A percentile compares a stretch with the other conserved stretches of the same genome.
Conservation (phyloP, 2,888 invertebrate genomes). For the Cataglyphis altisquamis region DNA sequence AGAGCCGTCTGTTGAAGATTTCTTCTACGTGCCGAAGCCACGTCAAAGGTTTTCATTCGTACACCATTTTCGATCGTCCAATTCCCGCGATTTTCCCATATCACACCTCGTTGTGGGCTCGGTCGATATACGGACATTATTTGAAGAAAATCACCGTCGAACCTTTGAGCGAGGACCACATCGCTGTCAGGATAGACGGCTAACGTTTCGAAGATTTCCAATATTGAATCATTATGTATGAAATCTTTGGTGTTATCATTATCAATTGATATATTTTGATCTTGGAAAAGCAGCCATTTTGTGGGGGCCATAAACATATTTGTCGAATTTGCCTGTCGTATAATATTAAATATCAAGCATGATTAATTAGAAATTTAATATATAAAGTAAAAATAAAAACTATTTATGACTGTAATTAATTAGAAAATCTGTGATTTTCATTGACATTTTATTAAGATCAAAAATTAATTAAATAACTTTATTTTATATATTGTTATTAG, state of each 20-base stretch:
- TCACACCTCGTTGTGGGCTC: slow-evolving; percentile 66
- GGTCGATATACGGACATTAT: slow-evolving; percentile 79
- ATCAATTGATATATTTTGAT: slow-evolving; percentile 53
- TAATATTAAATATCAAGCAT: neutral
- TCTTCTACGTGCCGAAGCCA: slow-evolving; percentile 77
- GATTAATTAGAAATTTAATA: neutral
- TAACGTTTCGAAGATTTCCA: slow-evolving; percentile 67
- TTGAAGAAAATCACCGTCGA: slow-evolving; percentile 60
- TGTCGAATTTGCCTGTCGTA: slow-evolving; percentile 76
- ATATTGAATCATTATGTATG: slow-evolving; percentile 32
- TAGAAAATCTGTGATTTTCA: neutral
- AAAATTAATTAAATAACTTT: neutral
- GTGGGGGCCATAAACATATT: slow-evolving; percentile 76
- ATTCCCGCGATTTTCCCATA: slow-evolving; percentile 78
- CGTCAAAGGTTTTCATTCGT: slow-evolving; percentile 45
- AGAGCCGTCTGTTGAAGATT: slow-evolving; percentile 76
- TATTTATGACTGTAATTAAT: neutral
- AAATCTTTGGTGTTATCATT: neutral
- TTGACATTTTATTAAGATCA: neutral
- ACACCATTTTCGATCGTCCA: slow-evolving; percentile 76
- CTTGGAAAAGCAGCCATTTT: slow-evolving; percentile 79
- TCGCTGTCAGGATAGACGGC: slow-evolving; percentile 81
- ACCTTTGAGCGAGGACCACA: slow-evolving; percentile 70
- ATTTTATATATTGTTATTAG: neutral
- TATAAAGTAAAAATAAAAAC: neutral